Evolutionary conservation across 2,888 invertebrate genomes (phyloP), one percentile per base, ranked within the genome.

Genomic region (Gandaritis pyraliata): DNA sequence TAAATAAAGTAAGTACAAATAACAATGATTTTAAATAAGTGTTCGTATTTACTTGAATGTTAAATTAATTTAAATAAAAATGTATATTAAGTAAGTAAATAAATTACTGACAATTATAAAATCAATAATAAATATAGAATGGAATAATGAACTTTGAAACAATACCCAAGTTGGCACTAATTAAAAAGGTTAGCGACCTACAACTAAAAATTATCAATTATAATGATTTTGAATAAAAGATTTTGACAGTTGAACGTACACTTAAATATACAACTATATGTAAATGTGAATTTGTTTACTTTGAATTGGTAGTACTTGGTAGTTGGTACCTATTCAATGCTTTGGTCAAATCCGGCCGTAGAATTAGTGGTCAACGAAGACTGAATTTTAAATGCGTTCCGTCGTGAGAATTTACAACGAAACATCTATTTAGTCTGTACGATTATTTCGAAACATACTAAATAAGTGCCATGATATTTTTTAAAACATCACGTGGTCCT

Each of bases 211-310:
- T 65, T 67, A 67, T 63, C 60, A 65, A 65, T 67, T 67, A 64
- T 60, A 67, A 67, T 65, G 41, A 46, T 56, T 56, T 53, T 61
- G 61, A 64, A 64, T 64, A 58, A 80, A 68, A 74, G 67, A 81
- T 78, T 79, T 77, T 61, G 61, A 69, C 71, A 71, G 86, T 79
- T 74, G 85, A 70, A 72, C 75, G 86, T 77, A 81, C 86, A 65
- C 69, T 73, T 74, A 74, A 79, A 73, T 75, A 78, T 76, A 71
- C 73, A 50, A 57, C 46, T 29, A 59, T 29, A 59, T 62, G 53
- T 55, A 33, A 59, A 65, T 60, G 59, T 48, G 58, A 23, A 50
- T 61, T 61, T 65, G 56, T 54, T 61, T 54, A 59, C 51, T 54
- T 69, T 76, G 75, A 79, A 73, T 75, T 73, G 75, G 2, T 23